These are phyloP conservation scores for Merodon equestris DNA, from an alignment of 2,888 invertebrate genomes.

Conservation along the genomic window DNA sequence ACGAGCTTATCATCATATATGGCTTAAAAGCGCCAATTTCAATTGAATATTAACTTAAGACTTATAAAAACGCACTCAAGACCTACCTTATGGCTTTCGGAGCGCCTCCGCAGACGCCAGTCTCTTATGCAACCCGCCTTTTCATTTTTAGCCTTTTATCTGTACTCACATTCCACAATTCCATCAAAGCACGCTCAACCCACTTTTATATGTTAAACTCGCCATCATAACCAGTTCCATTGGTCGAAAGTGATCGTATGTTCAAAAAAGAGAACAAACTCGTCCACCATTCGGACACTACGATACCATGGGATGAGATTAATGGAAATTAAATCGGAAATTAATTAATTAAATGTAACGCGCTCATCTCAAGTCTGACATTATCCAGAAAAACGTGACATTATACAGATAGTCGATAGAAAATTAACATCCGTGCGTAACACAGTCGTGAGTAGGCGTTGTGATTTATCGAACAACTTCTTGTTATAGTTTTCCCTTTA, in stretches of 20 bases:
- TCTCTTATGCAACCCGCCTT: constrained; percentile 16
- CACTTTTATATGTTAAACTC: constrained; percentile 43
- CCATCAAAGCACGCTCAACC: constrained; percentile 31
- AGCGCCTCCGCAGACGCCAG: constrained; percentile 23
- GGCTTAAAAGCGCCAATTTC: too few relatives aligned
- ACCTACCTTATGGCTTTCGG: too few relatives aligned
- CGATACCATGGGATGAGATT: background rate
- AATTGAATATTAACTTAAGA: too few relatives aligned
- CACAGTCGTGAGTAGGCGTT: constrained; percentile 39
- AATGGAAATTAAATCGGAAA: constrained; percentile 39
- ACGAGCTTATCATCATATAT: too few relatives aligned
- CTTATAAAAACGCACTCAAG: too few relatives aligned
- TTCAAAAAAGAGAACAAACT: too few relatives aligned
- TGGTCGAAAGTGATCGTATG: background rate
- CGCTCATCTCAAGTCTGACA: background rate
- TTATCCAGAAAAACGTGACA: constrained; percentile 1
- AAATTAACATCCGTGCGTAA: constrained; percentile 22
- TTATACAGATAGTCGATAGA: constrained; percentile 40
- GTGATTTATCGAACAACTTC: constrained; percentile 53
- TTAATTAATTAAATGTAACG: constrained; percentile 21
- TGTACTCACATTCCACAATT: constrained; percentile 34
- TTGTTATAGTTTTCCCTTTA: constrained; percentile 23
- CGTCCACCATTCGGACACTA: background rate
- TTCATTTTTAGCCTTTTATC: constrained; percentile 23
- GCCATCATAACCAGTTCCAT: constrained; percentile 19